Percentiles rank a stretch among this genome's conserved stretches.
Conservation (phyloP, 2,888 invertebrate species). For the Petrolisthes cinctipes region DNA sequence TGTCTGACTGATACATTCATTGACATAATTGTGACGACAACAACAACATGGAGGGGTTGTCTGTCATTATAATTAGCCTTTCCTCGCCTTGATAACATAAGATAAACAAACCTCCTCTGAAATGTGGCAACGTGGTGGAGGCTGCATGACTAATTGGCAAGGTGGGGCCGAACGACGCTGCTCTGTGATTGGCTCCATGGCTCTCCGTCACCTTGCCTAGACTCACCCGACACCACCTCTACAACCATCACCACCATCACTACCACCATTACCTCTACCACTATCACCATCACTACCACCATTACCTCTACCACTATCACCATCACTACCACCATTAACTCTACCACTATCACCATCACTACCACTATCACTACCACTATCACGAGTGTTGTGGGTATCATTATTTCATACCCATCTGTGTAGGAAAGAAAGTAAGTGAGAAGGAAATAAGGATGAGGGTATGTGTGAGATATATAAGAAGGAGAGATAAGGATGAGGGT, state of each 20-base stretch:
- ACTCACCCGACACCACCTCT: constrained; percentile 12
- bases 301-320: too few relatives aligned
- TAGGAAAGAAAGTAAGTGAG: too few relatives aligned
- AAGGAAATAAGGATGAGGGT: too few relatives aligned
- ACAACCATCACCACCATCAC: constrained; percentile 12
- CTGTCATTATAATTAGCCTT: constrained; percentile 11
- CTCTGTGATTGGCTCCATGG: constrained; percentile 49
- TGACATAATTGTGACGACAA: not conserved
- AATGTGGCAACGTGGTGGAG: constrained; percentile 47
- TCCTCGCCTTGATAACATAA: not conserved
- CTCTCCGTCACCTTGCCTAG: constrained; percentile 29
- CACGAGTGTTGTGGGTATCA: too few relatives aligned
- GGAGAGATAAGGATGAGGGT: too few relatives aligned
- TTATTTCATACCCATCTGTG: too few relatives aligned
- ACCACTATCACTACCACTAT: too few relatives aligned
- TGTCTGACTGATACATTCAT: too few relatives aligned
- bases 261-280: not conserved
- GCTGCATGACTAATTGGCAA: constrained; percentile 63
- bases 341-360: too few relatives aligned
- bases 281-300: too few relatives aligned
- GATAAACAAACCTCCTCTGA: not conserved
- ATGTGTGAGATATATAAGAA: too few relatives aligned
- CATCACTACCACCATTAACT: too few relatives aligned
- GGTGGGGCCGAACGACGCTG: constrained; percentile 62
- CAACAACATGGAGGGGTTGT: constrained; percentile 19